A percentile compares a stretch with the other conserved stretches of the same genome.
phyloP scores from a whole-genome alignment of 2,888 invertebrate genomes.

The Tetragnatha montana region DNA sequence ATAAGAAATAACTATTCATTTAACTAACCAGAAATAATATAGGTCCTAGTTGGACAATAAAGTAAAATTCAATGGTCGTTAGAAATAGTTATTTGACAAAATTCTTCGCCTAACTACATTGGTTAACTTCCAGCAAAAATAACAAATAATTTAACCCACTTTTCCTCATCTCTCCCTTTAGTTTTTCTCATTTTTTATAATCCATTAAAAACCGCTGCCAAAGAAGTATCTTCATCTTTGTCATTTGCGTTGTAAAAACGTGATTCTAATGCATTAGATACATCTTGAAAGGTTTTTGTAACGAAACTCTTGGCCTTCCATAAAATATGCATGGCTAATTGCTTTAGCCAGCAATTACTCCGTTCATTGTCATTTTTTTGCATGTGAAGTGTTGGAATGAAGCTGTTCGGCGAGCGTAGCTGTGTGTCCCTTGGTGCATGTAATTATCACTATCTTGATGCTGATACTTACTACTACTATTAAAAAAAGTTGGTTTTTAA shows the following conservation, averaged over 20 bases:
- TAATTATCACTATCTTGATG: neutral
- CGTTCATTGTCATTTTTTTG: neutral
- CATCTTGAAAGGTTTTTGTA: neutral
- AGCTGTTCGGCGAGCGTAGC: neutral
- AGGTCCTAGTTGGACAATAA: neutral
- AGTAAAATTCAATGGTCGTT: neutral
- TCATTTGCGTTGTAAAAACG: neutral
- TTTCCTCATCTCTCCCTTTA: neutral
- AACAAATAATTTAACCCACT: neutral
- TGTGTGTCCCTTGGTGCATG: neutral
- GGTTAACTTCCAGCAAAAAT: neutral
- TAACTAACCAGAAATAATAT: too few species aligned
- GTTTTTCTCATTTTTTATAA: neutral
- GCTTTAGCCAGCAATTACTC: neutral
- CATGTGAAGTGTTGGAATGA: neutral
- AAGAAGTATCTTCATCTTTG: neutral
- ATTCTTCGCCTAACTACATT: too few species aligned
- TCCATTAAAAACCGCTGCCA: neutral
- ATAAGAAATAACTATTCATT: too few species aligned
- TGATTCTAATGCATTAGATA: neutral
- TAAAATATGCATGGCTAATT: neutral
- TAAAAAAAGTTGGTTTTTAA: neutral
- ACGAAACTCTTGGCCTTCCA: neutral
- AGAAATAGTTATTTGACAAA: too few species aligned
- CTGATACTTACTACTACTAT: neutral